A percentile compares a stretch with the other conserved stretches of the same genome.
phyloP scores from a whole-genome alignment of 2,888 invertebrate species.

The Diaperis boleti region DNA sequence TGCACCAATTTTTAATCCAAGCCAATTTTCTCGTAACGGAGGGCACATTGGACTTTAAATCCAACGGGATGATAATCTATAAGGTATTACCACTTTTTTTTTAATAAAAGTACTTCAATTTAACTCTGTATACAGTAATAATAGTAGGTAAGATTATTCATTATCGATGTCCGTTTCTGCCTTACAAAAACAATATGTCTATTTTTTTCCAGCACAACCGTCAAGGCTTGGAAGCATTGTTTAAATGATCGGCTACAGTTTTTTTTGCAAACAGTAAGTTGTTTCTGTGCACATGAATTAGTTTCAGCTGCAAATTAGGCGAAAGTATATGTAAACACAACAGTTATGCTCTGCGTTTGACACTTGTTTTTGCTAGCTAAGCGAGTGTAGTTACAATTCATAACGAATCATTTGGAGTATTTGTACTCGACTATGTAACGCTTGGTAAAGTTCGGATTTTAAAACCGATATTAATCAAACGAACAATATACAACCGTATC shows the following conservation, averaged over 20 bases:
- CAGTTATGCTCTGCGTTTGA: slow-evolving; percentile 2
- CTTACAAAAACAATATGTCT: no score
- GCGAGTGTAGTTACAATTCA: slow-evolving; percentile 29
- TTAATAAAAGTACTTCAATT: no score
- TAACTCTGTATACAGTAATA: no score
- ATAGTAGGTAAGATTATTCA: no score
- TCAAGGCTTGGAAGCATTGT: no score
- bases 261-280: background rate
- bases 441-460: slow-evolving; percentile 28
- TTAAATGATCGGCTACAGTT: background rate
- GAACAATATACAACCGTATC: slow-evolving; percentile 36
- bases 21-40: no score
- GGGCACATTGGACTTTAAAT: no score
- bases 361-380: slow-evolving; percentile 10
- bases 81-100: no score
- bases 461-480: slow-evolving; percentile 39
- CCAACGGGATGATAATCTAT: no score
- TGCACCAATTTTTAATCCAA: no score
- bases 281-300: background rate
- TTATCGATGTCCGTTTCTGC: no score
- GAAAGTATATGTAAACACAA: background rate
- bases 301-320: background rate
- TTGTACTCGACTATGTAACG: slow-evolving; percentile 20
- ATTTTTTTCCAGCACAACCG: no score
- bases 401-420: slow-evolving; percentile 20